phyloP scores from a whole-genome alignment of 2,113 vertebrate species.

The Gymnobelideus leadbeateri region DNA sequence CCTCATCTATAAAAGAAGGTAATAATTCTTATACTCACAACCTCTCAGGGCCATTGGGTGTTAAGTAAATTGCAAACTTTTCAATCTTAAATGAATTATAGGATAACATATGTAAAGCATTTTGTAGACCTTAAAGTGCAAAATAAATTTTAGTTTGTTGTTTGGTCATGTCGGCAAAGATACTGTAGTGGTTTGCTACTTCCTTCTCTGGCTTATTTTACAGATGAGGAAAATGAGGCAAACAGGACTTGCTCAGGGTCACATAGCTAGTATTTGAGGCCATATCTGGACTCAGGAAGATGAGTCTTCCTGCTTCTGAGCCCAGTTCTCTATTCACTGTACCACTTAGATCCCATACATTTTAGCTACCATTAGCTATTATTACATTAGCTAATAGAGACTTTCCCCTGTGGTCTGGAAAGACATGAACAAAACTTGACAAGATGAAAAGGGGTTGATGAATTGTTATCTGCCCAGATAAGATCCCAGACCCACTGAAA shows the following conservation, averaged over 20 bases:
- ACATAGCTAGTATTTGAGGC: background rate
- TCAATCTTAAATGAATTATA: background rate
- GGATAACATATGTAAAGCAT: background rate
- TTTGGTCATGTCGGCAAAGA: background rate
- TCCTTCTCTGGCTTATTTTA: background rate
- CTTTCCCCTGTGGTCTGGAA: background rate
- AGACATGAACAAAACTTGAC: background rate
- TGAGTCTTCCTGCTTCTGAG: too few relatives aligned
- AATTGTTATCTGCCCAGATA: background rate
- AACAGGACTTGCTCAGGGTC: background rate
- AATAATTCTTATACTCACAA: background rate
- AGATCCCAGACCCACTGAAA: background rate
- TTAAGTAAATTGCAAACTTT: background rate
- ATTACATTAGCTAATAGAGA: background rate
- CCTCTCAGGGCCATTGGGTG: background rate
- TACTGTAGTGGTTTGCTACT: background rate
- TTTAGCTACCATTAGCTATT: background rate
- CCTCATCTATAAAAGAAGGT: background rate
- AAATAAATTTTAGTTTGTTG: background rate
- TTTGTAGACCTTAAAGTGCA: background rate
- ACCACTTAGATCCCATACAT: background rate
- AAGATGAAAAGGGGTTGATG: background rate
- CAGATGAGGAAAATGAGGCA: background rate
- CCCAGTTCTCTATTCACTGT: background rate
- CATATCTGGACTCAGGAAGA: background rate